Percentiles rank a stretch among this genome's conserved stretches.
Conservation (phyloP, 2,888 invertebrate genomes). For the Teleiodes luculella region DNA sequence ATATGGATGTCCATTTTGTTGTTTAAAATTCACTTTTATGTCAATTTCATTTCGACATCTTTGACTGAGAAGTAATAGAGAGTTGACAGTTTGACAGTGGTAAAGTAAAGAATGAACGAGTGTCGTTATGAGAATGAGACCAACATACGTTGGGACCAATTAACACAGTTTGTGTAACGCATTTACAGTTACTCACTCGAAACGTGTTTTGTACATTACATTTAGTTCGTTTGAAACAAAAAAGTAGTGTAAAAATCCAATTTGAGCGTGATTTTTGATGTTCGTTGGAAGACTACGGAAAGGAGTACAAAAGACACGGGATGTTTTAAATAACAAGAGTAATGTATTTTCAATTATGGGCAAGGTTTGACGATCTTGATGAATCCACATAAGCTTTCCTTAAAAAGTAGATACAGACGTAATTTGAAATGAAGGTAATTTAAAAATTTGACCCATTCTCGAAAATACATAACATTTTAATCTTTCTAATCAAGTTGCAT, state of each 20-base stretch:
- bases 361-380: no score
- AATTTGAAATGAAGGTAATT: no score
- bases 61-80: conserved; percentile 27
- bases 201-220: conserved; percentile 22
- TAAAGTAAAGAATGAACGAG: conserved; percentile 54
- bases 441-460: no score
- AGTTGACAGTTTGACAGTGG: conserved; percentile 40
- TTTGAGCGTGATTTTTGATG: no score
- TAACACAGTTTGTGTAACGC: conserved; percentile 61
- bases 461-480: no score
- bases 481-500: no score
- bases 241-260: conserved; percentile 24
- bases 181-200: conserved; percentile 52
- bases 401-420: no score
- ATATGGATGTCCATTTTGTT: not conserved
- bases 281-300: no score
- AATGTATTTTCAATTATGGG: no score
- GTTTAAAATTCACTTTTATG: not conserved
- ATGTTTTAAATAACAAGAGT: no score
- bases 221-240: conserved; percentile 37
- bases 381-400: no score
- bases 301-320: not conserved
- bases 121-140: conserved; percentile 48
- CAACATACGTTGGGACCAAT: conserved; percentile 40
- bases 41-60: not conserved